phyloP scores from a whole-genome alignment of 2,797 vertebrate genomes.

The Macrochelys suwanniensis region DNA sequence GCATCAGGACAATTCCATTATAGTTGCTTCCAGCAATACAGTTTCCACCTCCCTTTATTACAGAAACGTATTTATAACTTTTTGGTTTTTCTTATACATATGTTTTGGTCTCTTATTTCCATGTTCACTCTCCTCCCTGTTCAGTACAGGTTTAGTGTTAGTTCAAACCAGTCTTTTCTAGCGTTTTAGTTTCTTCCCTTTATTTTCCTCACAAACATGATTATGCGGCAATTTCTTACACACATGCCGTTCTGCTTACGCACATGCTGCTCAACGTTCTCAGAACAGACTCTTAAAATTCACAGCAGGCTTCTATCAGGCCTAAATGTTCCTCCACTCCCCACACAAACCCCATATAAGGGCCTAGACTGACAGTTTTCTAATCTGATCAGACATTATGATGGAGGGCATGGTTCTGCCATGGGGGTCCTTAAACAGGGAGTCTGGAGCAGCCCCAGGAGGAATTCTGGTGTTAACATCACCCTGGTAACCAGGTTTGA shows the following conservation, averaged over 20 bases:
- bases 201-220: not conserved
- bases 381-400: not conserved
- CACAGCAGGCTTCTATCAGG: not conserved
- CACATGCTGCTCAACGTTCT: not conserved
- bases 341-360: not conserved
- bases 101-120: not conserved
- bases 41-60: not conserved
- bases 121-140: not conserved
- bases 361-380: not conserved
- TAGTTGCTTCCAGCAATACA: not conserved
- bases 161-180: not conserved
- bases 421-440: not conserved
- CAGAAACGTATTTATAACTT: not conserved
- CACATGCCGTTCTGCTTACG: not conserved
- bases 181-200: not conserved
- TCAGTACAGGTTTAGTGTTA: not conserved
- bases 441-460: too few species aligned
- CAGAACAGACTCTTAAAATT: not conserved
- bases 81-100: not conserved
- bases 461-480: not conserved
- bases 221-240: not conserved
- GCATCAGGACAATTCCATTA: not conserved
- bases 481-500: too few species aligned
- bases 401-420: not conserved
- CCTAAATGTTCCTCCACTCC: not conserved